These are phyloP conservation scores for Albula glossodonta DNA, from an alignment of 2,113 vertebrate genomes.

Conservation along the genomic window DNA sequence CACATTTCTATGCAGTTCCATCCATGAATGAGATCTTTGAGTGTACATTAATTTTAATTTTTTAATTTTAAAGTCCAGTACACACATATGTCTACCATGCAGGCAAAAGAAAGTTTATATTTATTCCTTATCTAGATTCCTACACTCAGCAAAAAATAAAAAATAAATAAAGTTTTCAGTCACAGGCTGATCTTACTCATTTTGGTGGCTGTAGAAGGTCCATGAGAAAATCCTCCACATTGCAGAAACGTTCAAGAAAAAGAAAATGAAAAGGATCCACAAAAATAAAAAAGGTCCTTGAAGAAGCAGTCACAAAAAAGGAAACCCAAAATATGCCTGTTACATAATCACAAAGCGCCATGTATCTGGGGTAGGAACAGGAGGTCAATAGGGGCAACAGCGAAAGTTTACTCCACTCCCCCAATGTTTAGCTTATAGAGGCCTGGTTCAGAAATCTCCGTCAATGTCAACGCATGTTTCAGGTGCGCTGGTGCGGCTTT, in stretches of 20 bases:
- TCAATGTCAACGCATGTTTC: too few relatives aligned
- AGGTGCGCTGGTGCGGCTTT: too few relatives aligned
- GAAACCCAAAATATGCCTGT: background rate
- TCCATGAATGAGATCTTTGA: background rate
- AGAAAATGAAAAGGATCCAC: background rate
- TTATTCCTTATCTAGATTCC: background rate
- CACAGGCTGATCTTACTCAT: slow-evolving; percentile 6
- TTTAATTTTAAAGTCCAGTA: background rate
- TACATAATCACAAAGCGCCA: background rate
- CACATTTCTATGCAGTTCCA: background rate
- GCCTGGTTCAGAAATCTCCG: too few relatives aligned
- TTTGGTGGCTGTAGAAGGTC: background rate
- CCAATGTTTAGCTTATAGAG: too few relatives aligned
- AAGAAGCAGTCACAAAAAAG: background rate
- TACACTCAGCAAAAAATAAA: background rate
- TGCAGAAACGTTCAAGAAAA: background rate
- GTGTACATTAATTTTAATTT: background rate
- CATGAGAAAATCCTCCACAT: background rate
- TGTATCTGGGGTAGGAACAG: too few relatives aligned
- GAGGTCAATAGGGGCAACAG: too few relatives aligned
- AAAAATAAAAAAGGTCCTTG: background rate
- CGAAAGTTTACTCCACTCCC: too few relatives aligned
- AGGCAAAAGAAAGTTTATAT: background rate
- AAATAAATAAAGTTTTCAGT: background rate
- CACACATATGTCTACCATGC: background rate